Base-by-base conservation (phyloP, 2,797 vertebrate genomes). In the Buphagus erythrorhynchus region DNA sequence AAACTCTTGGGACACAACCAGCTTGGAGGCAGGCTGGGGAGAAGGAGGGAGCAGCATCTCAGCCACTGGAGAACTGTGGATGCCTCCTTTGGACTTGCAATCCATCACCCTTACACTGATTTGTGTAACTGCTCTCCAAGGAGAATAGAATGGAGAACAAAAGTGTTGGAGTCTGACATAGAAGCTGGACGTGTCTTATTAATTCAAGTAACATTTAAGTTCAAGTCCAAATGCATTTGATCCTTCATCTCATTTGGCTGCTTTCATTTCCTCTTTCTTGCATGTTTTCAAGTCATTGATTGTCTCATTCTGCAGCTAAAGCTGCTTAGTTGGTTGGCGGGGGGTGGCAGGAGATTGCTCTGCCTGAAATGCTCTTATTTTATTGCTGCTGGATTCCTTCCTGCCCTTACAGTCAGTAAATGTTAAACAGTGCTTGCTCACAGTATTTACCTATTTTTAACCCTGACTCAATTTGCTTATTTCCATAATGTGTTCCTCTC, bases 381-480 rank as follows among this genome's bases (percentile, higher is more conserved):
- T 42, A 65, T 68, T 80, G 31, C n/a, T 86, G 51, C 69, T 90
- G 65, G 80, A 81, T 84, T 72, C 40, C n/a, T 86, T 83, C 66
- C 58, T 81, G 62, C 59, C 83, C 66, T 83, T 75, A 55, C 11
- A 83, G 77, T 66, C 69, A 82, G 59, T 55, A 78, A 89, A 90
- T 46, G 85, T 84, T 83, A 94, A 84, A 69, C 28, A 45, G 16
- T 55, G 22, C 49, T 33, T 14, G 19, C 33, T 88, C 58, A 88
- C 49, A 51, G 45, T 92, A 91, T 92, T 93, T 91, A 77, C 84
- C 68, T 96, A 22, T 91, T 94, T 93, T 95, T 93, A 91, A 83
- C 54, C 51, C 91, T 86, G 86, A 83, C 92, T 92, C 87, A 95
- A 26, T 82, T 84, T 91, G 79, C 91, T 94, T 90, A 79, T 89